A percentile compares a stretch with the other conserved stretches of the same genome.
These are phyloP conservation scores for Thysanoteuthis rhombus DNA, from an alignment of 2,888 invertebrate genomes.

Conservation along the genomic window DNA sequence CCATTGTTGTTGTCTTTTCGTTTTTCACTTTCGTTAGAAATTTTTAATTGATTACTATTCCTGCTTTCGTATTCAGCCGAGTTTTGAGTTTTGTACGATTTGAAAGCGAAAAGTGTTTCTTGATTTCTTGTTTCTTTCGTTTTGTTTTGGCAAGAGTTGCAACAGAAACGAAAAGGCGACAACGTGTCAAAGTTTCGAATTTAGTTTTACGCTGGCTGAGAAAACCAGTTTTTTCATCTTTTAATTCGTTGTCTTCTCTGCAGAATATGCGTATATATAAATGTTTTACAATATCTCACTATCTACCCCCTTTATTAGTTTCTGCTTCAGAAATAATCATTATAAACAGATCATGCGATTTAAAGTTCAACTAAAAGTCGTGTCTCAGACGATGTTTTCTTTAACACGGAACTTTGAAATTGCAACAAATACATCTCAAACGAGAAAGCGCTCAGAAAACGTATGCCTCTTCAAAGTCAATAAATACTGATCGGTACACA, in stretches of 20 bases:
- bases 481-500: no score
- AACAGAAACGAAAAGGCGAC: neutral
- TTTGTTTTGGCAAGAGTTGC: neutral
- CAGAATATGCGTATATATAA: neutral
- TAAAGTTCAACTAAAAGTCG: no score
- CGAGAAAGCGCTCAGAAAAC: no score
- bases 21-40: constrained; percentile 1
- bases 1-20: neutral
- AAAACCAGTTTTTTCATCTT: neutral
- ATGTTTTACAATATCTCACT: neutral
- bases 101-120: neutral
- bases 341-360: no score
- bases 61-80: neutral
- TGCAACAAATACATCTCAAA: no score
- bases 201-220: neutral
- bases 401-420: no score
- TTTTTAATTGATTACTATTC: neutral
- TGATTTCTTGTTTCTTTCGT: neutral
- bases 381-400: no score
- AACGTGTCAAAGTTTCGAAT: constrained; percentile 1
- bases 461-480: no score
- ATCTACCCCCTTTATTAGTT: neutral
- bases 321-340: no score
- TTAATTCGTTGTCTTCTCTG: neutral
- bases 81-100: neutral